These are phyloP conservation scores for Palythoa caribaeorum DNA, from an alignment of 92 coral and sea anemone species.

Conservation along the genomic window DNA sequence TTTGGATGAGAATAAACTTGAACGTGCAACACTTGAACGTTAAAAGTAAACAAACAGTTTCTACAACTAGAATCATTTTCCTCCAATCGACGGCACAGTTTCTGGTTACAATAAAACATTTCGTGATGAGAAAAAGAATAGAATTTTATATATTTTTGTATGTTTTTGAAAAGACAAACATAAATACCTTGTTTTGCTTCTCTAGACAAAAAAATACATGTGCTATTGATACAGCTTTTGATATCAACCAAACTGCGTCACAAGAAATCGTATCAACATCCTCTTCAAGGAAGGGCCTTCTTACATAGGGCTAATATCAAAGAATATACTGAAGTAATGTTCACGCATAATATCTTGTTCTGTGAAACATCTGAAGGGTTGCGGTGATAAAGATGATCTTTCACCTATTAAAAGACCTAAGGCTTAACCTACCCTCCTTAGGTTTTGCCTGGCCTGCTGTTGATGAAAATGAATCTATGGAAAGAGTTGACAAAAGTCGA, in stretches of 20 bases:
- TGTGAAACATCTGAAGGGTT: background rate
- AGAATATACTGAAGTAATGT: background rate
- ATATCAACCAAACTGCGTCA: background rate
- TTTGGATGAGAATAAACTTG: background rate
- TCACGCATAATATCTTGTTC: background rate
- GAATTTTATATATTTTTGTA: background rate
- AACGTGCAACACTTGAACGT: background rate
- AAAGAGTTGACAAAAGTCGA: no score
- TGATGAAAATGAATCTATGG: no score
- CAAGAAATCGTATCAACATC: background rate
- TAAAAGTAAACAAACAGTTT: background rate
- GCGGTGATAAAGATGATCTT: background rate
- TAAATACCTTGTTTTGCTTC: background rate
- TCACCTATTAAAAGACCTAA: background rate
- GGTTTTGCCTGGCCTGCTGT: no score
- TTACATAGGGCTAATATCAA: background rate
- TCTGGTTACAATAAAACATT: background rate
- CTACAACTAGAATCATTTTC: background rate
- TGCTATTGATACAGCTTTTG: background rate
- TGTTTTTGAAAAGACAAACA: background rate
- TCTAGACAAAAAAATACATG: background rate
- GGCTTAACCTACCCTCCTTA: no score
- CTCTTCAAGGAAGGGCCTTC: background rate
- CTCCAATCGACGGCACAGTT: background rate
- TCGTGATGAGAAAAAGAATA: background rate